Conservation (phyloP, 2,888 invertebrate species). For the Elmis aenea region DNA sequence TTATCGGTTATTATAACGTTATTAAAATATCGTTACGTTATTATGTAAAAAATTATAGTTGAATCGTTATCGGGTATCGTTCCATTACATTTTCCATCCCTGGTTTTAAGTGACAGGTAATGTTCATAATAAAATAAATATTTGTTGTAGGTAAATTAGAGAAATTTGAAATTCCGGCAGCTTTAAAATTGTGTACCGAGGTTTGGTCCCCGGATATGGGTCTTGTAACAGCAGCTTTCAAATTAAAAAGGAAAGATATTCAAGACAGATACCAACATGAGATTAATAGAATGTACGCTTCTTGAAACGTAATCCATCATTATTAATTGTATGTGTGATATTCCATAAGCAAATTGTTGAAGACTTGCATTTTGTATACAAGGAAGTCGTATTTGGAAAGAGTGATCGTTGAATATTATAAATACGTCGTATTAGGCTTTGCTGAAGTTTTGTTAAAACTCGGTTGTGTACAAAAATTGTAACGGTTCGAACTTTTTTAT, state of each 20-base stretch:
- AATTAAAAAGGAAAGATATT: conserved; percentile 94
- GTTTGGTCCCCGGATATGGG: conserved; percentile 98
- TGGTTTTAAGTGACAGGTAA: too few species aligned
- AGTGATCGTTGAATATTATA: too few species aligned
- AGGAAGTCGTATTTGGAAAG: too few species aligned
- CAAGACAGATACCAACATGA: conserved; percentile 89
- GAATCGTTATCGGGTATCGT: too few species aligned
- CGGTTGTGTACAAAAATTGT: too few species aligned
- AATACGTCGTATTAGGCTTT: too few species aligned
- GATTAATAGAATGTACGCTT: conserved; percentile 91
- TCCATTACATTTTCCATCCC: too few species aligned
- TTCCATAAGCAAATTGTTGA: neutral
- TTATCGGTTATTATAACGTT: too few species aligned
- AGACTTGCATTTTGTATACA: conserved; percentile 3
- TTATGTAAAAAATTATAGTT: too few species aligned
- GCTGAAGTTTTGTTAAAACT: too few species aligned
- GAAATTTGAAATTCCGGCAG: conserved; percentile 88
- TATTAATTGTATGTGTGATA: neutral
- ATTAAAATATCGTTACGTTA: too few species aligned
- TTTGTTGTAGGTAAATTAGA: conserved; percentile 71
- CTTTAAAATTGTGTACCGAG: conserved; percentile 81
- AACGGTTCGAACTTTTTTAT: conserved; percentile 6
- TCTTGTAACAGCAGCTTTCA: conserved; percentile 96
- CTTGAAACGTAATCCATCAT: conserved; percentile 56
- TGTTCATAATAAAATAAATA: too few species aligned